phyloP scores from a whole-genome alignment of 2,888 invertebrate species.

The Lordiphosa fenestrarum region DNA sequence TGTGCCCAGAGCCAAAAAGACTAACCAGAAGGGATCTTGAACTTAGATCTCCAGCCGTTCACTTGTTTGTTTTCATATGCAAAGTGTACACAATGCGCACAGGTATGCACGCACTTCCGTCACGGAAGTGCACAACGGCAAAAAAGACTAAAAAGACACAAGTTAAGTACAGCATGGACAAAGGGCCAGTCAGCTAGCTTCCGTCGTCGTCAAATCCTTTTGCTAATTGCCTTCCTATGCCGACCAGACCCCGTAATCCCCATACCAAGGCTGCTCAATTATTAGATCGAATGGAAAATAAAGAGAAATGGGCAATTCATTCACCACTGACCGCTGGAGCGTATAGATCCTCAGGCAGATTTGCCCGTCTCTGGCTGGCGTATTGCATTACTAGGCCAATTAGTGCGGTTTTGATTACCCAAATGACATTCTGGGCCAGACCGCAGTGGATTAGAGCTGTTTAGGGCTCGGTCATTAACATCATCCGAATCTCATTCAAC shows the following conservation, averaged over 20 bases:
- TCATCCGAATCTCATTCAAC: neutral
- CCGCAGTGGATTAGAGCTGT: too few species aligned
- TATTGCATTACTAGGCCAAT: slow-evolving; percentile 66
- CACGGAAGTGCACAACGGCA: slow-evolving; percentile 52
- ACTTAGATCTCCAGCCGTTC: slow-evolving; percentile 32
- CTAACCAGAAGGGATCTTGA: slow-evolving; percentile 28
- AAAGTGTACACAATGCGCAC: slow-evolving; percentile 45
- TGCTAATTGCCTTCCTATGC: slow-evolving; percentile 68
- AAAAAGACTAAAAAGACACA: slow-evolving; percentile 52
- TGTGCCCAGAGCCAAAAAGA: slow-evolving; percentile 41
- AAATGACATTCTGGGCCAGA: slow-evolving; percentile 38
- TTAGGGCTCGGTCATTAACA: neutral
- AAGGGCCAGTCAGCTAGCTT: slow-evolving; percentile 47
- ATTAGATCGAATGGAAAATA: slow-evolving; percentile 48
- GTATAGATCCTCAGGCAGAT: slow-evolving; percentile 15
- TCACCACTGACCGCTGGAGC: slow-evolving; percentile 43
- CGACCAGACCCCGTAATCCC: slow-evolving; percentile 42
- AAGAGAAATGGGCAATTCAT: slow-evolving; percentile 29
- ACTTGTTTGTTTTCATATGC: slow-evolving; percentile 70
- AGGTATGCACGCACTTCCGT: slow-evolving; percentile 48
- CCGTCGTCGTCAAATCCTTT: slow-evolving; percentile 66
- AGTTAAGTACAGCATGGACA: slow-evolving; percentile 56
- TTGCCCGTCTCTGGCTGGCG: slow-evolving; percentile 9
- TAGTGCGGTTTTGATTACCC: slow-evolving; percentile 63
- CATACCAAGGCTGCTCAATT: slow-evolving; percentile 59